Evolutionary conservation across 2,888 invertebrate species (phyloP), one percentile per base, ranked within the genome.

Genomic region (Acleris literana): DNA sequence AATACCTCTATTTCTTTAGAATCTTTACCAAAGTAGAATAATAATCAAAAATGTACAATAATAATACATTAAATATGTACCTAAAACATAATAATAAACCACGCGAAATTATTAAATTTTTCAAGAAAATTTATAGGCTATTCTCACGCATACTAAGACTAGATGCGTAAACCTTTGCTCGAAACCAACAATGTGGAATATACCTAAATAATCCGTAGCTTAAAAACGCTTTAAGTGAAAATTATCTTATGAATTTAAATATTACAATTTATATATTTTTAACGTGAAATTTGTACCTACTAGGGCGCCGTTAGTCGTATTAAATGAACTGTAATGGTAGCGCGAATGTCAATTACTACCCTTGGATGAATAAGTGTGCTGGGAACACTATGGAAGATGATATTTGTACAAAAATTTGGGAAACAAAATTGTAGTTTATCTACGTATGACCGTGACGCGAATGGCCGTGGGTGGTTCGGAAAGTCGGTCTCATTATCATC

Each of bases 171-270:
- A 49, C 39, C 48, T n/a, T 49, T 44, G 39, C 59, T 64, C 54
- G 52, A 53, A 54, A 55, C 29, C 54, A 17, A 25, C n/a, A 55
- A 51, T 44, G 54, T 54, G 33, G 33, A 59, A 58, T 55, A 48
- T 74, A 75, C 72, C 72, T 79, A 79, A 80, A 77, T 76, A 77
- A 46, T 46, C 46, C 17, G 85, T 88, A 90, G 90, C 90, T 88
- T 89, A 86, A 82, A 76, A 83, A 88, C 86, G 92, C 91, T 92
- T 91, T 91, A 91, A 90, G 82, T 83, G 86, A 86, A 90, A 90
- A 88, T 82, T 80, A 82, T 91, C 91, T 92, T 92, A 92, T 91
- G 91, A 92, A 88, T 83, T 84, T 86, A 87, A 57, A 66, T 66
- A 61, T 82, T 82, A 88, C 86, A 77, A 85, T 78, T 82, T 86